These are phyloP conservation scores for Cacoxenus indagator DNA, from an alignment of 2,888 invertebrate genomes.

Conservation along the genomic window DNA sequence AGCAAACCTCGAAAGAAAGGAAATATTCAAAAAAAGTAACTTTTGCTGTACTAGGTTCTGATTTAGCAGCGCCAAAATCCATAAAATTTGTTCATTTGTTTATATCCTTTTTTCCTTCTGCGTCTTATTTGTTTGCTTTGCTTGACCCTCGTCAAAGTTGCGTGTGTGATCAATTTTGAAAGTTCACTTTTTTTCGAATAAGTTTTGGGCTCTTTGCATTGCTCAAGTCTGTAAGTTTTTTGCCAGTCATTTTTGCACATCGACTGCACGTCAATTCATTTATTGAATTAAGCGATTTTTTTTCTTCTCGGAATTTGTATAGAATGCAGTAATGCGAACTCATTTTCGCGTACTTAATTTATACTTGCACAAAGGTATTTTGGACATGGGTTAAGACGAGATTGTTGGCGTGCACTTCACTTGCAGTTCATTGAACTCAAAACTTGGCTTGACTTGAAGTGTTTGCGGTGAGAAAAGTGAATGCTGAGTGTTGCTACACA, in stretches of 20 bases:
- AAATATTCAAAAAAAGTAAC: background rate
- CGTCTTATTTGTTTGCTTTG: background rate
- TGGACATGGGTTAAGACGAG: background rate
- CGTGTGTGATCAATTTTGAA: conserved; percentile 17
- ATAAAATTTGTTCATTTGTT: conserved; percentile 11
- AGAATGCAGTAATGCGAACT: conserved; percentile 4
- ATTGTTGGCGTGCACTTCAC: background rate
- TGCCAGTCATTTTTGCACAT: conserved; percentile 18
- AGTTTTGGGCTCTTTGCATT: background rate
- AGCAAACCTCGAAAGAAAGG: too few species aligned
- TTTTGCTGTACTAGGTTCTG: background rate
- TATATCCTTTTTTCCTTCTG: conserved; percentile 1
- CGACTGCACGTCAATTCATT: conserved; percentile 17
- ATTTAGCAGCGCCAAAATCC: background rate
- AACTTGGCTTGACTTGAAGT: background rate
- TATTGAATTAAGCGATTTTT: conserved; percentile 11
- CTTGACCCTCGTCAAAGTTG: conserved; percentile 19
- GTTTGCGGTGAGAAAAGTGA: background rate
- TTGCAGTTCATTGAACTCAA: background rate
- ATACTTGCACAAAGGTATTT: conserved; percentile 6
- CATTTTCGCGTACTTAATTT: conserved; percentile 16
- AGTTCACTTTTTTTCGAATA: conserved; percentile 20
- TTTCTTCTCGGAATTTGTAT: background rate
- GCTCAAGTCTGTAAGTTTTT: background rate
- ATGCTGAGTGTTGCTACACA: too few species aligned